Base-by-base conservation (phyloP, 1,140 invertebrate genomes). In the Drosophila kurseongensis region DNA sequence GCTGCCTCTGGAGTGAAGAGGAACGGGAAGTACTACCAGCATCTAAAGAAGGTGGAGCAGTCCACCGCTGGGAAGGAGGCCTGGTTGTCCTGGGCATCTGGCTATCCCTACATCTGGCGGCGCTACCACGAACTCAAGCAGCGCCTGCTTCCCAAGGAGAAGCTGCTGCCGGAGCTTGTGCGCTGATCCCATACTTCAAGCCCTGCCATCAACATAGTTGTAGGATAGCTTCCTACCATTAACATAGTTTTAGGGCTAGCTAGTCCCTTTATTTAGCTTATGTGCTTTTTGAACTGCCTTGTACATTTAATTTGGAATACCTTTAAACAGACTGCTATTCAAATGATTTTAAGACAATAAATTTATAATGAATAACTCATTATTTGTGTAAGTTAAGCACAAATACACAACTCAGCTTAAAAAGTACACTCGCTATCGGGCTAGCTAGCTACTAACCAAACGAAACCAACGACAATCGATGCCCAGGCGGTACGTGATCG, bases 11-110 rank as follows among this genome's bases (percentile, higher is more conserved):
- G 56, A 1, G 52, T 91, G 5, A 91, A 91, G 36, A 52, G 50
- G 16, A 91, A 91, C 38, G 73, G 38, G 10, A 91, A 91, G 72
- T 91, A 91, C 38, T 91, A 91, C 47, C 76, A 91, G 18, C 74
- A 91, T 71, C 57, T 91, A 48, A 65, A 75, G 9, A 73, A 91
- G 12, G 86, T 91, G 44, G 90, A 91, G 60, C 55, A 23, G 13
- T 75, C 18, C 12, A 88, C 90, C 13, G 65, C 72, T 16, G 59
- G 36, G 14, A 88, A 81, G 40, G 85, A 91, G 54, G 78, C 90
- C 23, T 90, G 83, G 78, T 48, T 91, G 32, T 18, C 73, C 23
- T 90, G 83, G 80, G 68, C 75, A 0, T 65, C 90, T n/a, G 66
- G 75, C 16, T 76, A 88, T 76, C 90, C 90, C 3, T 90, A 60